Conservation (phyloP, 1,140 invertebrate species). For the Danaus melanippus region DNA sequence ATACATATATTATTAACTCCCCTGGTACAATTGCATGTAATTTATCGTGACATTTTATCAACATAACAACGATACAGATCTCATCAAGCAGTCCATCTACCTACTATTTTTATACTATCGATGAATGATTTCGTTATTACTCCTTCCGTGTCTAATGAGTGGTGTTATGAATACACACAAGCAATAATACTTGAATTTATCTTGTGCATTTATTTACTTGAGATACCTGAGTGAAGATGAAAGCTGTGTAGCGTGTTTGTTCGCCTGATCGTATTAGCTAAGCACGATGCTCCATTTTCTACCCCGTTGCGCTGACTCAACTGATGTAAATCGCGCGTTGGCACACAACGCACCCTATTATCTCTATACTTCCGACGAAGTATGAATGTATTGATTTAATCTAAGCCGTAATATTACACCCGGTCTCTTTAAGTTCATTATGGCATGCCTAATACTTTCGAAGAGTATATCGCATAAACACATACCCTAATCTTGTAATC, state of each 20-base stretch:
- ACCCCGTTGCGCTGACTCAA: constrained; percentile 51
- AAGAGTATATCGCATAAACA: too few species aligned
- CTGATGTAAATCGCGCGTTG: constrained; percentile 60
- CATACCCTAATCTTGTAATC: too few species aligned
- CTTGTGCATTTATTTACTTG: constrained; percentile 12
- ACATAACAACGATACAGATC: too few species aligned
- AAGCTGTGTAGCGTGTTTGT: constrained; percentile 61
- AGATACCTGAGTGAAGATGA: constrained; percentile 65
- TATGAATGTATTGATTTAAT: constrained; percentile 20
- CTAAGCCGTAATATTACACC: constrained; percentile 10
- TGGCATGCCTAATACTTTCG: too few species aligned
- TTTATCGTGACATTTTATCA: too few species aligned
- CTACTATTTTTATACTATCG: too few species aligned
- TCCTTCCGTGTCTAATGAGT: background rate
- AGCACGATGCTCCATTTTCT: constrained; percentile 62
- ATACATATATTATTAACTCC: too few species aligned
- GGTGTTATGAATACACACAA: background rate
- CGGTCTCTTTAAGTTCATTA: too few species aligned
- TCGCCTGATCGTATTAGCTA: constrained; percentile 68
- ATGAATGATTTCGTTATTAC: too few species aligned
- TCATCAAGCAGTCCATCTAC: too few species aligned
- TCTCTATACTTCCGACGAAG: constrained; percentile 38
- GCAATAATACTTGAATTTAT: background rate
- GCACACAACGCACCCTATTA: constrained; percentile 50
- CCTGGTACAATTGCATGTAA: too few species aligned